Evolutionary conservation across 2,113 vertebrate genomes (phyloP).

Genomic region (Tetraodon nigroviridis): DNA sequence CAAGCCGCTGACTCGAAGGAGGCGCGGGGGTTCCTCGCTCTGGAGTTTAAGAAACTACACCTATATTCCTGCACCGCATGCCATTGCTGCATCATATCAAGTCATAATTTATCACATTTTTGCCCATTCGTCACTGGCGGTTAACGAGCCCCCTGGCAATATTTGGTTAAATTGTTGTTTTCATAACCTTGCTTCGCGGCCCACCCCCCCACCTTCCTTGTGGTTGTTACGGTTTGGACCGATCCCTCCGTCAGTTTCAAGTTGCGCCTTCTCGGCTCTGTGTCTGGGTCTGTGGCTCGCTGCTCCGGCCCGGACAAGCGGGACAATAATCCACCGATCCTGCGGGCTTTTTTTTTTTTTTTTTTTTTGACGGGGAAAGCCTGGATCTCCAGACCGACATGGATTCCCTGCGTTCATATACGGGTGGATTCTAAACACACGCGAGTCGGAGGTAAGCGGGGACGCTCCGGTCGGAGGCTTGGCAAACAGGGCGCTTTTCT

Average conservation of each 20-base stretch:
- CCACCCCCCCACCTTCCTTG: slow-evolving; percentile 38
- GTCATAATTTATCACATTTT: too few species aligned
- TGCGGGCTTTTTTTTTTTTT: too few species aligned
- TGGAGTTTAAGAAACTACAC: background rate
- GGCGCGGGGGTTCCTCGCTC: background rate
- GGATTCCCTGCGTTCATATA: slow-evolving; percentile 5
- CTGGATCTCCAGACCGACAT: slow-evolving; percentile 8
- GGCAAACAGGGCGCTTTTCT: slow-evolving; percentile 30
- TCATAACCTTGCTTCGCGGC: background rate
- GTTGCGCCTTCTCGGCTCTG: slow-evolving; percentile 58
- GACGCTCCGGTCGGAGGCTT: background rate
- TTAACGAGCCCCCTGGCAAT: too few species aligned
- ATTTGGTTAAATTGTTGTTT: background rate
- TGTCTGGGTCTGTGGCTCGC: slow-evolving; percentile 21
- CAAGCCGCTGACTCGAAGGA: slow-evolving; percentile 18
- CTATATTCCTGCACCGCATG: background rate
- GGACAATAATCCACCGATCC: background rate
- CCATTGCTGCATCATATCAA: too few species aligned
- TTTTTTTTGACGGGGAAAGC: background rate
- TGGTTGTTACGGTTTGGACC: slow-evolving; percentile 33
- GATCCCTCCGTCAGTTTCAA: slow-evolving; percentile 69
- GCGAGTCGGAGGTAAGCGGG: slow-evolving; percentile 38
- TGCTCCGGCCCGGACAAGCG: background rate
- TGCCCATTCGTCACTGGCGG: too few species aligned
- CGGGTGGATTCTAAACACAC: slow-evolving; percentile 24